Evolutionary conservation across 2,113 vertebrate genomes (phyloP).

Genomic region (Ceuthmochares aereus): DNA sequence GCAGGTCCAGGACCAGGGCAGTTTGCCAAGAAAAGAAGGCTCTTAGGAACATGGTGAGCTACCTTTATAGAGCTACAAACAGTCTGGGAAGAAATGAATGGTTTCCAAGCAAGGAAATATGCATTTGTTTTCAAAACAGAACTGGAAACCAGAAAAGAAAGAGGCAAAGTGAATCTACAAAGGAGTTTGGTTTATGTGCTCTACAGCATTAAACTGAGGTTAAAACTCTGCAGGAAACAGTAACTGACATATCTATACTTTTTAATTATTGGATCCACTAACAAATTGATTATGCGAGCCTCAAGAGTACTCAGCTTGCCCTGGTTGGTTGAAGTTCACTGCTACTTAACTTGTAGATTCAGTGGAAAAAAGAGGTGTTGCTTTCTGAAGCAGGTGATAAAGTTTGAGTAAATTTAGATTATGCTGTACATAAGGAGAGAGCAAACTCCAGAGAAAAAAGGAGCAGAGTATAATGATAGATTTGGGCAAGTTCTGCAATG

Average conservation of each 20-base stretch:
- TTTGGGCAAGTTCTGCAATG: background rate
- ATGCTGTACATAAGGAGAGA: background rate
- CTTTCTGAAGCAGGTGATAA: slow-evolving; percentile 8
- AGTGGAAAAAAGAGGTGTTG: slow-evolving; percentile 21
- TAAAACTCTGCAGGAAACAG: slow-evolving; percentile 12
- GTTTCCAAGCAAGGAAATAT: background rate
- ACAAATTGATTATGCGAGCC: background rate
- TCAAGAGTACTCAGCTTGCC: background rate
- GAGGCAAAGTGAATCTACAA: background rate
- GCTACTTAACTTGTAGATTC: background rate
- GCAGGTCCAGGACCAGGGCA: background rate
- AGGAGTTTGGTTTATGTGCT: background rate
- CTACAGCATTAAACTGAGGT: background rate
- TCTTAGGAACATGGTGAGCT: background rate
- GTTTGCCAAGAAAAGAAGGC: background rate
- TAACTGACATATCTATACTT: background rate
- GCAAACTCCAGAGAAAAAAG: background rate
- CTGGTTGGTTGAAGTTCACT: background rate
- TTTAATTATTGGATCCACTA: slow-evolving; percentile 9
- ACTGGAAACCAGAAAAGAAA: background rate
- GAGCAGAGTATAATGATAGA: background rate
- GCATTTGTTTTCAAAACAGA: background rate
- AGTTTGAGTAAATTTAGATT: slow-evolving; percentile 21
- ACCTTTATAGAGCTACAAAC: background rate
- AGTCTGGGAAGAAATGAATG: background rate